Evolutionary conservation across 2,888 invertebrate species (phyloP), one percentile per base, ranked within the genome.

Genomic region (Onchidella celtica): DNA sequence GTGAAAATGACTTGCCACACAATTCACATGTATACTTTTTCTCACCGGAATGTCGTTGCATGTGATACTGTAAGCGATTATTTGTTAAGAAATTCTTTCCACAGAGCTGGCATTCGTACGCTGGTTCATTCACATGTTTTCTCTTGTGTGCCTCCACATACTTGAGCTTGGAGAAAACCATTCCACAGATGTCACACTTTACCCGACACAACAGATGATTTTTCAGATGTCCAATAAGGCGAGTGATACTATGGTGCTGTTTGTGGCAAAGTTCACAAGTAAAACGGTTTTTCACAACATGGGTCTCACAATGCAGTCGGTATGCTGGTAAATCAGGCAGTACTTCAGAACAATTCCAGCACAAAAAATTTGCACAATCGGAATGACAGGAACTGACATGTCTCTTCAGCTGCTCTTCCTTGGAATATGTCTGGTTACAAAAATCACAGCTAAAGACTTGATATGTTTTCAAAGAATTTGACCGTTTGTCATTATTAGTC

Each of bases 11-110:
- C 29, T 70, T 79, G 17, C 79, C 79, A 65, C 79, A 79, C 27
- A 79, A 32, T 24, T 79, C 72, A 72, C 79, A 79, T 4, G 72
- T 70, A 36, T 57, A 70, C 17, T 63, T 70, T 61, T 79, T 79
- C 59, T 79, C 79, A 3, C 78, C 78, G 2, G 78, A 70, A 40
- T 78, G 78, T 11, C 65, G 69, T 9, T 61, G 24, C 69, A 78
- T 78, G 65, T 66, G 66, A 17, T 32, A 29, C 21, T 34, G 66
- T 9, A 72, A 21, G 4, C 72, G 24, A 9, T 6, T 57, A 17
- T 11, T 24, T 1, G 11, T 55, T 14, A 47, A 11, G 27, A 72
- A 72, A 29, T 34, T 72, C 27, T 72, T 72, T 17, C 17, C 24
- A 27, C 72, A 72, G 1, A 55, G 0, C 29, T 40, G 24, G 29